Base-by-base conservation (phyloP, 2,113 vertebrate species). In the Rhinichthys klamathensis region DNA sequence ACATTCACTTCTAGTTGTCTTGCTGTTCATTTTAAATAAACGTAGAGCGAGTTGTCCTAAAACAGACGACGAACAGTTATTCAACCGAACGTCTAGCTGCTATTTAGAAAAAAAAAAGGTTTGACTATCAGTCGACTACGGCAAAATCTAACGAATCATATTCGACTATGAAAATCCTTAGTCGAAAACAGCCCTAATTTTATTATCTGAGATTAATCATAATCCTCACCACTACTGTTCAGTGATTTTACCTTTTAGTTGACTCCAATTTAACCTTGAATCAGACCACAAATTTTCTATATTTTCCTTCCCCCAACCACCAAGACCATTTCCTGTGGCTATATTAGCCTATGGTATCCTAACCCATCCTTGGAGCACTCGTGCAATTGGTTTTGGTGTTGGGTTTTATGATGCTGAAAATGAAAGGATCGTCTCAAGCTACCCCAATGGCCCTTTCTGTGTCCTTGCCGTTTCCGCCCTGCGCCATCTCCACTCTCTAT, bases 401-500 rank as follows among this genome's bases (percentile, higher is more conserved):
- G 72, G 35, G 41, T 86, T 89, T 86, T 85, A 85, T 83, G 87
- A 69, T 1, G 51, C 72, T 61, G 38, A 81, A 90, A 80, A 86
- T 79, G 80, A 85, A 87, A 86, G 75, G 85, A 44, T 82, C 49
- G 49, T 82, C 72, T 86, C 78, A n/a, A 85, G 85, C 78, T 72
- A 32, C 51, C 82, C 87, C 84, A 67, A 86, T 86, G 87, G 85
- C 58, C 85, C 82, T 69, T 1, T 51, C 7, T 7, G 72, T 82
- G 87, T 79, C 79, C 79, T 85, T 74, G 27, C 15, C 23, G 46
- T 82, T 83, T 80, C 75, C 61, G 69, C 75, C 49, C 65, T 23
- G 32, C 73, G 69, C 75, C 60, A 73, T 84, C 89, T 89, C 80
- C 80, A 30, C 49, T 85, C 35, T 88, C 75, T 88, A 87, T 90